phyloP scores from a whole-genome alignment of 2,888 invertebrate species.

The Latheticus oryzae region DNA sequence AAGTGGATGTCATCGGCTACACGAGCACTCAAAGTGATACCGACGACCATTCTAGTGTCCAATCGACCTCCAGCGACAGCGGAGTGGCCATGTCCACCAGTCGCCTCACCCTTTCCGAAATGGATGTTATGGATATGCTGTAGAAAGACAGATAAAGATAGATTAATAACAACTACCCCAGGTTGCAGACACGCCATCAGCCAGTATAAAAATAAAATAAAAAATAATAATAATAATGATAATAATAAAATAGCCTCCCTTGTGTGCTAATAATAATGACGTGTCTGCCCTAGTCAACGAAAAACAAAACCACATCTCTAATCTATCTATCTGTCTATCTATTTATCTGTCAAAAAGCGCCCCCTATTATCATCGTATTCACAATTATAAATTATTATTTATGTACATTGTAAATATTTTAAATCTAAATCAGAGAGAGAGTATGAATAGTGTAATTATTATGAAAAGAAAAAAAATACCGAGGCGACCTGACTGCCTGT shows the following conservation, averaged over 20 bases:
- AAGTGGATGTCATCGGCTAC: conserved; percentile 88
- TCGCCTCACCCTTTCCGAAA: conserved; percentile 74
- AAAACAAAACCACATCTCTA: conserved; percentile 46
- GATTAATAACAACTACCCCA: conserved; percentile 14
- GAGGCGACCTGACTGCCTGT: conserved; percentile 56
- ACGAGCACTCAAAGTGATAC: conserved; percentile 87
- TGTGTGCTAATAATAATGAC: conserved; percentile 45
- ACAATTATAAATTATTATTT: conserved; percentile 60
- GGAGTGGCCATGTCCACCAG: conserved; percentile 78
- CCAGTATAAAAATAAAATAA: no score
- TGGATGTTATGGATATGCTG: conserved; percentile 70
- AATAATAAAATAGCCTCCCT: neutral
- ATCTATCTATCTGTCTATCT: conserved; percentile 52
- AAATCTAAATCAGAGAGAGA: conserved; percentile 60
- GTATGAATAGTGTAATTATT: conserved; percentile 52
- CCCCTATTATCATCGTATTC: conserved; percentile 54
- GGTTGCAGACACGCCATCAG: conserved; percentile 55
- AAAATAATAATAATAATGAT: no score
- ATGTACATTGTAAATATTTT: conserved; percentile 64
- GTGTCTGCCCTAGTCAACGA: conserved; percentile 60
- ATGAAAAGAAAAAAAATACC: conserved; percentile 20
- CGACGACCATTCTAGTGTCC: conserved; percentile 84
- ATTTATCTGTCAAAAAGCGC: conserved; percentile 45
- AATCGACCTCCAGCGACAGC: conserved; percentile 79
- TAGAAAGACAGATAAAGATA: conserved; percentile 53